Percentiles rank a stretch among this genome's conserved stretches.
Evolutionary conservation across 2,113 vertebrate species (phyloP).

Genomic region (Cyprinodon tularosa): DNA sequence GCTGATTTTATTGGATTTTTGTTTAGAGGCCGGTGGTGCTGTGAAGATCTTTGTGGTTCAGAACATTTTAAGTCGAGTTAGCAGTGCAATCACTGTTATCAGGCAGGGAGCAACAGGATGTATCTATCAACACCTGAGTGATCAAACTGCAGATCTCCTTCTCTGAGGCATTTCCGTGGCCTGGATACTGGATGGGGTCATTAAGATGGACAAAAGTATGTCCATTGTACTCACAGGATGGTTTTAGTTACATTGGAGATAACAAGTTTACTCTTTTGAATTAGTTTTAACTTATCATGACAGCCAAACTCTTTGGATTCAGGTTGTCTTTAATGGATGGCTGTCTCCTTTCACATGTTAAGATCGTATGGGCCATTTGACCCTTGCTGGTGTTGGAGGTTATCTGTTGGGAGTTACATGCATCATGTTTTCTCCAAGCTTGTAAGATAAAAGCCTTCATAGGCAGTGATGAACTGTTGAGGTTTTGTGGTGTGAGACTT

Average conservation of each 20-base stretch:
- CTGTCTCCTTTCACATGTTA: conserved; percentile 27
- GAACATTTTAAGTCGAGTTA: conserved; percentile 29
- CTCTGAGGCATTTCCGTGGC: conserved; percentile 57
- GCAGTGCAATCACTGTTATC: conserved; percentile 73
- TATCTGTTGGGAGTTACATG: conserved; percentile 4
- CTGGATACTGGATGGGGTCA: conserved; percentile 24
- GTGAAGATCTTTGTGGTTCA: conserved; percentile 30
- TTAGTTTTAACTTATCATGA: conserved; percentile 26
- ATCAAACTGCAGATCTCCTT: conserved; percentile 48
- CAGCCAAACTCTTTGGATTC: conserved; percentile 17
- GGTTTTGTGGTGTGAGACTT: conserved; percentile 41
- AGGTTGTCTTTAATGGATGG: conserved; percentile 23
- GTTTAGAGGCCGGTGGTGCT: background rate
- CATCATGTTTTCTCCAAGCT: conserved; percentile 4
- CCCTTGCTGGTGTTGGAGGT: conserved; percentile 19
- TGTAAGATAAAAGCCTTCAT: conserved; percentile 35
- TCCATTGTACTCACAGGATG: background rate
- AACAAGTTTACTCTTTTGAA: background rate
- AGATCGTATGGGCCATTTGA: conserved; percentile 52
- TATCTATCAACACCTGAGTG: conserved; percentile 64
- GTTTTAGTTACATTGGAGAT: background rate
- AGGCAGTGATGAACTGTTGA: conserved; percentile 38
- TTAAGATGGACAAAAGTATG: conserved; percentile 6
- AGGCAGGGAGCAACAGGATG: conserved; percentile 68
- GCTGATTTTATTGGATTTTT: background rate